phyloP scores from a whole-genome alignment of 2,888 invertebrate species.

The Caenorhabditis sp. region DNA sequence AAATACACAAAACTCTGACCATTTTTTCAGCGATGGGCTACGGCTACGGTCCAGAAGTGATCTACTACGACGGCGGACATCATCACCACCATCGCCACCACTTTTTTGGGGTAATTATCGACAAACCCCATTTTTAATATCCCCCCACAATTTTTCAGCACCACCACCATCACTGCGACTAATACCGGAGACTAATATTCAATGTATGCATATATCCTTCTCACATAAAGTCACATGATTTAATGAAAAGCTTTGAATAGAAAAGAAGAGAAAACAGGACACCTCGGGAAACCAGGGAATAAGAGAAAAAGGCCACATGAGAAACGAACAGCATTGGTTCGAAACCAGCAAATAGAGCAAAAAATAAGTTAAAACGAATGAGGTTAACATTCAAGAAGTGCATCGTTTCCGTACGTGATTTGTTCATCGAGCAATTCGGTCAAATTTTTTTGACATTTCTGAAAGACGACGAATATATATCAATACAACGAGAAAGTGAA shows the following conservation, averaged over 20 bases:
- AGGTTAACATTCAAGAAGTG: constrained; percentile 38
- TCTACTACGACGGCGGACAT: constrained; percentile 49
- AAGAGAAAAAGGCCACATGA: too few species aligned
- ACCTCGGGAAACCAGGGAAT: too few species aligned
- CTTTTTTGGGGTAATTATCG: constrained; percentile 28
- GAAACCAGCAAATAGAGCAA: too few species aligned
- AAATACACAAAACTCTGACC: background rate
- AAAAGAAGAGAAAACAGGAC: too few species aligned
- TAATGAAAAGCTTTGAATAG: too few species aligned
- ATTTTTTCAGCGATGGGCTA: constrained; percentile 30
- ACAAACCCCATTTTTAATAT: background rate
- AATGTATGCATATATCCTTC: too few species aligned
- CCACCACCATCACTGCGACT: constrained; percentile 59
- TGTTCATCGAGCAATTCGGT: constrained; percentile 52
- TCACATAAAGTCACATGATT: too few species aligned
- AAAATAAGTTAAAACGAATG: too few species aligned
- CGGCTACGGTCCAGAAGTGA: constrained; percentile 44
- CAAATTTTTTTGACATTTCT: constrained; percentile 51
- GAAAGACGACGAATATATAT: constrained; percentile 8
- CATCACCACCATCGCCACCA: constrained; percentile 59
- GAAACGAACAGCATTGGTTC: too few species aligned
- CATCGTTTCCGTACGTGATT: constrained; percentile 55
- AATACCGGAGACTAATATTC: too few species aligned
- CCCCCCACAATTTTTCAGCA: constrained; percentile 8
- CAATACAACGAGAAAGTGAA: background rate